Evolutionary conservation across 2,888 invertebrate genomes (phyloP).

Genomic region (Apeira syringaria): DNA sequence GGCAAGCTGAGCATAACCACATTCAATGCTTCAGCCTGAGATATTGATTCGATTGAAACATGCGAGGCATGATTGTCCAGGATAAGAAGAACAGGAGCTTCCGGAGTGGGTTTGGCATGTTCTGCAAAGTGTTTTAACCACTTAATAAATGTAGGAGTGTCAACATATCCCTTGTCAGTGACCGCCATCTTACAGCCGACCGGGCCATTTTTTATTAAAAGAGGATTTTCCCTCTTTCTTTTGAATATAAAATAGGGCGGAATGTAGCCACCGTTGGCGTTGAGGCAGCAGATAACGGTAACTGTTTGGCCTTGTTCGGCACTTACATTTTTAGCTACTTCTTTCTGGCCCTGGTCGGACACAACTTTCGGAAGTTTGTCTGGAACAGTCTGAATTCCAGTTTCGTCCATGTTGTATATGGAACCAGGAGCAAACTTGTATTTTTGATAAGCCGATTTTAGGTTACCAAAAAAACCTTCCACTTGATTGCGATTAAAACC

Average conservation of each 20-base stretch:
- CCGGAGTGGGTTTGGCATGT: slow-evolving; percentile 3
- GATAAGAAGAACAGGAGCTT: slow-evolving; percentile 3
- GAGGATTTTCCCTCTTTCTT: not conserved
- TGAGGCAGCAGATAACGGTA: not conserved
- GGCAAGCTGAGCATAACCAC: slow-evolving; percentile 8
- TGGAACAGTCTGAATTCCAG: not conserved
- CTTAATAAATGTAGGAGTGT: slow-evolving; percentile 2
- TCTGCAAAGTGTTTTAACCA: slow-evolving; percentile 4
- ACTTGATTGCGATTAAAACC: too few relatives aligned
- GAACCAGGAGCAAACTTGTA: slow-evolving; percentile 13
- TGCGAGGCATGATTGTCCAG: slow-evolving; percentile 4
- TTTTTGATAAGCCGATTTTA: slow-evolving; percentile 10
- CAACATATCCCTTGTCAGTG: slow-evolving; percentile 11
- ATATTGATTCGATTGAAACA: slow-evolving; percentile 2
- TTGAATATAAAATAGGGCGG: slow-evolving; percentile 1
- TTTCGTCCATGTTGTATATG: slow-evolving; percentile 8
- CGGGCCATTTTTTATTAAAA: slow-evolving; percentile 2
- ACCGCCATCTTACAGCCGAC: slow-evolving; percentile 4
- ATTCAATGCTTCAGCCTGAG: slow-evolving; percentile 2
- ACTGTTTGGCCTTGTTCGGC: slow-evolving; percentile 1
- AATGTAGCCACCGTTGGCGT: not conserved
- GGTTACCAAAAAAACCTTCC: not conserved
- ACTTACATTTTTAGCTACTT: slow-evolving; percentile 1
- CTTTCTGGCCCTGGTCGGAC: slow-evolving; percentile 4
- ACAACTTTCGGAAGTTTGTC: slow-evolving; percentile 9